These are phyloP conservation scores for Mionectes olivaceus DNA, from an alignment of 2,797 vertebrate species.

Conservation along the genomic window DNA sequence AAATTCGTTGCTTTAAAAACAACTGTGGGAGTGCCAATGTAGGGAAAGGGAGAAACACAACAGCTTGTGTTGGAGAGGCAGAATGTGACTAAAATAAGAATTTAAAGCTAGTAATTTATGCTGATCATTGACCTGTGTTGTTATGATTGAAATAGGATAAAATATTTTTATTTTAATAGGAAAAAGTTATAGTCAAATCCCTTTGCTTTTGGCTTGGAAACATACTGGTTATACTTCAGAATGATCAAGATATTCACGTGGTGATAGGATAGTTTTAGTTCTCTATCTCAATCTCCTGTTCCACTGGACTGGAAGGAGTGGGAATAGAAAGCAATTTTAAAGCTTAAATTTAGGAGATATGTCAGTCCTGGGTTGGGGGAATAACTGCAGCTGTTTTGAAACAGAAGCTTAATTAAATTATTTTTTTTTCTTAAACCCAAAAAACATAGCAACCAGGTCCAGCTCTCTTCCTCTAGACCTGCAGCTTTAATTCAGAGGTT, in stretches of 20 bases:
- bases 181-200: background rate
- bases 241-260: background rate
- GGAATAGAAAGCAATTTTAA: background rate
- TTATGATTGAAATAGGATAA: background rate
- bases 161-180: background rate
- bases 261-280: background rate
- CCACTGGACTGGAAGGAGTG: background rate
- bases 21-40: accelerated
- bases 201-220: background rate
- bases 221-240: background rate
- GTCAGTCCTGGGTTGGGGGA: background rate
- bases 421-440: background rate
- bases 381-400: background rate
- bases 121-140: background rate
- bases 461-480: background rate
- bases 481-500: background rate
- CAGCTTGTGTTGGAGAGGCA: background rate
- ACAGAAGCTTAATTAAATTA: background rate
- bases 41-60: background rate
- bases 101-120: background rate
- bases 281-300: background rate
- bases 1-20: background rate
- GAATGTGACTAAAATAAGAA: background rate
- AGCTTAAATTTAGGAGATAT: background rate
- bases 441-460: background rate